A percentile compares a stretch with the other conserved stretches of the same genome.
Conservation (phyloP, 2,888 invertebrate species). For the Mesoligia furuncula region DNA sequence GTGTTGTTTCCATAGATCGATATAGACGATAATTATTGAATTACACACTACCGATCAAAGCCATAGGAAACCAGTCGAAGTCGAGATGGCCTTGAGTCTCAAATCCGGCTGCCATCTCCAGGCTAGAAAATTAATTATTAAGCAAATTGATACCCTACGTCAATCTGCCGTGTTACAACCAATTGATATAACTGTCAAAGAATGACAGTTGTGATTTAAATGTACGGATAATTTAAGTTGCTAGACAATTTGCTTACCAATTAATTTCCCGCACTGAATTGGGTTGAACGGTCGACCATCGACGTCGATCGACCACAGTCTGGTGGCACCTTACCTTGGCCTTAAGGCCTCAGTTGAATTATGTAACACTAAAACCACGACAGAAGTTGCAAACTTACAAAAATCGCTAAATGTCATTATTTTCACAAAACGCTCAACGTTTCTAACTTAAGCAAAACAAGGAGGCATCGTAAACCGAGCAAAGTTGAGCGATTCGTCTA, state of each 20-base stretch:
- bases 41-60: neutral
- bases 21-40: neutral
- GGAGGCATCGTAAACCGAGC: constrained; percentile 42
- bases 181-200: too few relatives aligned
- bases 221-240: neutral
- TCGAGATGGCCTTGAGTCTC: too few relatives aligned
- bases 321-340: neutral
- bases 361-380: neutral
- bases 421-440: constrained; percentile 23
- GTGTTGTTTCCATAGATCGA: neutral
- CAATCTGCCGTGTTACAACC: neutral
- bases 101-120: neutral
- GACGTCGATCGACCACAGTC: neutral
- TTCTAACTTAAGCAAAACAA: neutral
- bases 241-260: neutral
- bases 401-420: neutral
- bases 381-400: neutral
- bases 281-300: neutral
- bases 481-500: constrained; percentile 55
- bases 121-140: too few relatives aligned
- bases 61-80: neutral
- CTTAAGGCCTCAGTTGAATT: neutral
- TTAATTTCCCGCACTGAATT: neutral
- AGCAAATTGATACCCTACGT: too few relatives aligned
- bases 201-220: neutral